Base-by-base conservation (phyloP, 2,888 invertebrate species). In the Drosophila tanythrix region DNA sequence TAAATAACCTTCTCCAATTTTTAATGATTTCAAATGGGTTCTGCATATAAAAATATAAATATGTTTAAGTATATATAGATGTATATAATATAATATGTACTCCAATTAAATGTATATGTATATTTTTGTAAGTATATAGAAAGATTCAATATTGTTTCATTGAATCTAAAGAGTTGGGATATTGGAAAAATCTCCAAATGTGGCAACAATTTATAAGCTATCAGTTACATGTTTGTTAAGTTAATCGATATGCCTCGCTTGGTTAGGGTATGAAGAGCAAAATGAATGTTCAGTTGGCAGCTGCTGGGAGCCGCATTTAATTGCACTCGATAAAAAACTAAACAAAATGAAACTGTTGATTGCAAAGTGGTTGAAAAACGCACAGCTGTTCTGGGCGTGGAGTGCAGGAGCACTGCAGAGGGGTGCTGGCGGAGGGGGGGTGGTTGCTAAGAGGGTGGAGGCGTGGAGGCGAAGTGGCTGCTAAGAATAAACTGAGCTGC, bases 251-350 rank as follows among this genome's bases (percentile, higher is more conserved):
- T 7, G 3, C 10, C 27, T 1, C 27, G 2, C 7, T 6, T 0
- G 0, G 2, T 1, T 27, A 40, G 38, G 5, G 62, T 33, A 62
- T 33, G 10, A 0, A 13, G 36, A 6, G 27, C 13, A n/a, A n/a
- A 13, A 33, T 15, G 46, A 53, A 27, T 53, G 43, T 59, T 74
- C 25, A 15, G 46, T 59, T 65, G 78, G 62, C 76, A 62, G 50
- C 60, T 10, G 33, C 6, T 25, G 4, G 27, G 35, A 33, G 35
- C 56, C 18, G 55, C 63, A 27, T 72, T 76, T 80, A 80, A 80
- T 80, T 80, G 74, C 81, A 80, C 50, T 70, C 66, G 70, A 74
- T 70, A 76, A 80, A 79, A 76, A 69, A 25, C 70, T 50, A 65
- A 78, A 53, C 62, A 65, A 64, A 74, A 78, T 55, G 63, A 70